Conservation (phyloP, 2,797 vertebrate genomes). For the Artibeus lituratus region DNA sequence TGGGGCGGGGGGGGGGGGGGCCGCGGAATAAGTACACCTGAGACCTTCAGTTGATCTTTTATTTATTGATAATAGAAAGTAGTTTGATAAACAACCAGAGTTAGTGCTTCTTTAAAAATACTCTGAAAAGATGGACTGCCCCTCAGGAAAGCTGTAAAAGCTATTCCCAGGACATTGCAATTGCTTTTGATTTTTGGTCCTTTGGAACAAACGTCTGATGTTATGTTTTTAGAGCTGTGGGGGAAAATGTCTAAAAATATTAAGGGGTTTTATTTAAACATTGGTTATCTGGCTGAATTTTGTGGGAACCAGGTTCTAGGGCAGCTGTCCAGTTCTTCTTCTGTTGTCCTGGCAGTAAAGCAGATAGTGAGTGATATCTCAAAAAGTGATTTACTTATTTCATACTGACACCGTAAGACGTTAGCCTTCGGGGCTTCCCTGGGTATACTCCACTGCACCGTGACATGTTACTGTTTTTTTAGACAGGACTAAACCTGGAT, state of each 20-base stretch:
- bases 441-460: conserved; percentile 23
- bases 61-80: conserved; percentile 78
- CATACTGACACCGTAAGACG: conserved; percentile 53
- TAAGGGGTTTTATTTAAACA: conserved; percentile 44
- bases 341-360: conserved; percentile 28
- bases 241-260: background rate
- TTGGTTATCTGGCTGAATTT: conserved; percentile 39
- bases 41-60: conserved; percentile 76
- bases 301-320: background rate
- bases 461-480: conserved; percentile 11
- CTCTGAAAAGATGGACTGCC: conserved; percentile 73
- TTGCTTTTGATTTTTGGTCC: conserved; percentile 76
- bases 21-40: conserved; percentile 64
- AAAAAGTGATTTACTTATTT: conserved; percentile 60
- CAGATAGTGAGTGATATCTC: background rate
- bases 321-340: conserved; percentile 9
- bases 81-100: conserved; percentile 76
- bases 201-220: conserved; percentile 74
- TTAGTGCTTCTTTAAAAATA: conserved; percentile 68
- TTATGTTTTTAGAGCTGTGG: conserved; percentile 64
- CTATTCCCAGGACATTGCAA: conserved; percentile 52
- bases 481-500: conserved; percentile 62
- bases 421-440: conserved; percentile 66
- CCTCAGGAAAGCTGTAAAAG: conserved; percentile 79
- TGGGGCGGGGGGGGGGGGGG: background rate